A percentile compares a stretch with the other conserved stretches of the same genome.
Conservation (phyloP, 2,888 invertebrate species). For the Antheraea yamamai region DNA sequence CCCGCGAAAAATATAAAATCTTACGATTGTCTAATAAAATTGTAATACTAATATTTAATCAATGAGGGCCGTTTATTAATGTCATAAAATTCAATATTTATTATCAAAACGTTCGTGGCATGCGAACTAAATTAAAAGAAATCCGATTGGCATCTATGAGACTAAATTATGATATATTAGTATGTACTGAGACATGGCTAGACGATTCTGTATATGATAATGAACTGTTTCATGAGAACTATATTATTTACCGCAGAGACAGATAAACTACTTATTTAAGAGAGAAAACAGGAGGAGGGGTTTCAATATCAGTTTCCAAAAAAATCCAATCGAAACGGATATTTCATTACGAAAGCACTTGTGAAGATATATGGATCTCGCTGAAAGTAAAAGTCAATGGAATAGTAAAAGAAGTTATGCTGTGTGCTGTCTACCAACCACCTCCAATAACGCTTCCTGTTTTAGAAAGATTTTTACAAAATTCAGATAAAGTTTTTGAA, state of each 20-base stretch:
- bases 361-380: slow-evolving; percentile 11
- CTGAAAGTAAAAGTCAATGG: background rate
- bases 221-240: background rate
- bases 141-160: too few species aligned
- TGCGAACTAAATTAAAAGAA: too few species aligned
- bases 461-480: background rate
- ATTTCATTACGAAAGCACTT: background rate
- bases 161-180: too few species aligned
- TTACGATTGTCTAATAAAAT: too few species aligned
- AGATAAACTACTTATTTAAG: background rate
- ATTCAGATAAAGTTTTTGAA: background rate
- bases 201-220: too few species aligned
- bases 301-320: background rate
- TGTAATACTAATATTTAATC: too few species aligned
- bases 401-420: background rate
- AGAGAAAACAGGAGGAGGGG: background rate
- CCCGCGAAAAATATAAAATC: too few species aligned
- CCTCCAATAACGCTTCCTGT: background rate
- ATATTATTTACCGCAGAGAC: slow-evolving; percentile 9
- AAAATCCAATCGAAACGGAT: background rate
- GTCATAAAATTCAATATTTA: too few species aligned
- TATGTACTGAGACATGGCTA: too few species aligned
- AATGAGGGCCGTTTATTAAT: too few species aligned
- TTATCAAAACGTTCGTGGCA: too few species aligned
- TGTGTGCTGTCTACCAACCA: background rate